These are phyloP conservation scores for Clitarchus hookeri DNA, from an alignment of 2,888 invertebrate genomes.

Conservation along the genomic window DNA sequence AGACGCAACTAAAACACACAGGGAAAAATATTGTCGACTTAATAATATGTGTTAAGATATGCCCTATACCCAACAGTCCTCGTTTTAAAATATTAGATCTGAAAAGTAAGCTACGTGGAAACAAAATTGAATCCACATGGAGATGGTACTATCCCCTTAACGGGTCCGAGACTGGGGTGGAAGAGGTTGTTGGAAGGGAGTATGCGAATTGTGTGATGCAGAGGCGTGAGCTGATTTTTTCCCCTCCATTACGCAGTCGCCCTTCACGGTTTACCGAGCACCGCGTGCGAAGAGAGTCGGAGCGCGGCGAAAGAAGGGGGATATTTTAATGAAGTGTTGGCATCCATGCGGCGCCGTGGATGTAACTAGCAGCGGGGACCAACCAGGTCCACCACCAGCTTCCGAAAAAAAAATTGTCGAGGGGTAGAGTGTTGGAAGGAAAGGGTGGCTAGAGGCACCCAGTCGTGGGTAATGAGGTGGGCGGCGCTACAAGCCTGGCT, in stretches of 20 bases:
- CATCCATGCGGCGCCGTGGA: not conserved
- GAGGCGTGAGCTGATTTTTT: not conserved
- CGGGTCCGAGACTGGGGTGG: too few species aligned
- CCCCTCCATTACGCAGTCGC: not conserved
- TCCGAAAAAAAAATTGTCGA: not conserved
- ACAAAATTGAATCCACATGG: too few species aligned
- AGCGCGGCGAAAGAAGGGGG: not conserved
- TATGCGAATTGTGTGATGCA: not conserved
- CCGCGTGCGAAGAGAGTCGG: not conserved
- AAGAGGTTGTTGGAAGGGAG: not conserved
- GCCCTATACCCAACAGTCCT: too few species aligned
- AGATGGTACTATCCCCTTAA: too few species aligned
- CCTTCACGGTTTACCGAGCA: not conserved
- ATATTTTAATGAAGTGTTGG: slow-evolving; percentile 14
- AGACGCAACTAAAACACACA: too few species aligned
- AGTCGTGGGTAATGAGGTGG: not conserved
- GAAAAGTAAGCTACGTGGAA: too few species aligned
- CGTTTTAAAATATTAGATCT: too few species aligned
- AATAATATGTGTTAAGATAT: too few species aligned
- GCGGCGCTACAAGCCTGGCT: not conserved
- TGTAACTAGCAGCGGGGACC: not conserved
- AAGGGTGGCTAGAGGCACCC: not conserved
- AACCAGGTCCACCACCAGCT: slow-evolving; percentile 5
- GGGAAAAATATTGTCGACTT: too few species aligned
- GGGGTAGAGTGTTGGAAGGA: not conserved